A percentile compares a stretch with the other conserved stretches of the same genome.
Evolutionary conservation across 2,113 vertebrate genomes (phyloP).

Genomic region (Rhodinocichla rosea): DNA sequence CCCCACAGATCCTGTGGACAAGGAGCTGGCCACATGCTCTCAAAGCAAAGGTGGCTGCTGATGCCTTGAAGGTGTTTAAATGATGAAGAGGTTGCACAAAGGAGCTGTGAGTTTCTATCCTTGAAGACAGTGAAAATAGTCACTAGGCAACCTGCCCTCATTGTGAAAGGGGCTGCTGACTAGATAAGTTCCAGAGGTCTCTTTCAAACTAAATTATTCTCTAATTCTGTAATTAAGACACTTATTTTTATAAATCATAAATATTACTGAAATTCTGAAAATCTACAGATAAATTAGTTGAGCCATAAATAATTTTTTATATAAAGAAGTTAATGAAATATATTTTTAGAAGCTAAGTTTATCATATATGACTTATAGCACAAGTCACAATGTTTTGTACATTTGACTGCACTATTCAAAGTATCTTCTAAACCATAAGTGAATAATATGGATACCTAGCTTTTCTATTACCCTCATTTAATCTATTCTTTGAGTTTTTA

Average conservation of each 20-base stretch:
- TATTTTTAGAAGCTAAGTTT: not conserved
- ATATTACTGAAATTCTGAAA: slow-evolving; percentile 26
- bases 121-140: not conserved
- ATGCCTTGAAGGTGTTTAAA: not conserved
- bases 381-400: not conserved
- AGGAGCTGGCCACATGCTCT: not conserved
- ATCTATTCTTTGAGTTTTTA: slow-evolving; percentile 7
- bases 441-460: not conserved
- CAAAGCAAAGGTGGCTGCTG: not conserved
- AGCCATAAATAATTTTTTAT: not conserved
- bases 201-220: not conserved
- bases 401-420: not conserved
- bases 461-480: slow-evolving; percentile 1
- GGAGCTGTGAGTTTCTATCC: not conserved
- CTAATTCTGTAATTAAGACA: not conserved
- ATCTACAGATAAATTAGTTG: not conserved
- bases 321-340: not conserved
- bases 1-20: rapidly evolving
- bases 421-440: not conserved
- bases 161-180: not conserved
- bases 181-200: not conserved
- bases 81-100: not conserved
- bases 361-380: not conserved
- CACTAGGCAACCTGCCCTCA: not conserved
- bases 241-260: slow-evolving; percentile 2